Evolutionary conservation across 2,888 invertebrate species (phyloP).

Genomic region (Thecocarcelia acutangulata): DNA sequence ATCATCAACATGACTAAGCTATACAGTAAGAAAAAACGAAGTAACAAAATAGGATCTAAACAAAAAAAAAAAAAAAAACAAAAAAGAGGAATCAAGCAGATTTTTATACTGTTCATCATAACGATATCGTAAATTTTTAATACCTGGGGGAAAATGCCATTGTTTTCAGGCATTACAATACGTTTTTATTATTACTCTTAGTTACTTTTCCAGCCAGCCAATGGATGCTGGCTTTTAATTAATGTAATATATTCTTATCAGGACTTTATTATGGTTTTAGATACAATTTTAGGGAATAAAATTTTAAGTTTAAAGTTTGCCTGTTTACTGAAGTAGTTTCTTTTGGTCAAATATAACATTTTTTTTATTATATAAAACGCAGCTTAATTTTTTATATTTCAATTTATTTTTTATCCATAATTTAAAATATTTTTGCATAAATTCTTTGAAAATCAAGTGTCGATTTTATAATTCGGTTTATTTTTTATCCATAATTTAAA

Average conservation of each 20-base stretch:
- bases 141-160: constrained; percentile 65
- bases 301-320: no score
- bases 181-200: constrained; percentile 23
- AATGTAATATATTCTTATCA: constrained; percentile 51
- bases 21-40: background rate
- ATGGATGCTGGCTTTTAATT: constrained; percentile 42
- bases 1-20: constrained; percentile 38
- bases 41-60: constrained; percentile 12
- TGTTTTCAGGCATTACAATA: constrained; percentile 50
- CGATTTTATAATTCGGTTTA: no score
- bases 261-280: background rate
- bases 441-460: no score
- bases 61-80: no score
- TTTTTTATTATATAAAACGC: no score
- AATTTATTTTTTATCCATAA: no score
- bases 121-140: constrained; percentile 67
- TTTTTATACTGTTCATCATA: constrained; percentile 59
- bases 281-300: no score
- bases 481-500: no score
- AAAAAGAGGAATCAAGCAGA: constrained; percentile 36
- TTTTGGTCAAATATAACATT: no score
- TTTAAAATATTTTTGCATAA: no score
- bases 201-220: constrained; percentile 2
- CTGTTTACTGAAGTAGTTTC: no score
- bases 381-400: no score